These are phyloP conservation scores for Hybognathus amarus DNA, from an alignment of 2,797 vertebrate species.

Conservation along the genomic window DNA sequence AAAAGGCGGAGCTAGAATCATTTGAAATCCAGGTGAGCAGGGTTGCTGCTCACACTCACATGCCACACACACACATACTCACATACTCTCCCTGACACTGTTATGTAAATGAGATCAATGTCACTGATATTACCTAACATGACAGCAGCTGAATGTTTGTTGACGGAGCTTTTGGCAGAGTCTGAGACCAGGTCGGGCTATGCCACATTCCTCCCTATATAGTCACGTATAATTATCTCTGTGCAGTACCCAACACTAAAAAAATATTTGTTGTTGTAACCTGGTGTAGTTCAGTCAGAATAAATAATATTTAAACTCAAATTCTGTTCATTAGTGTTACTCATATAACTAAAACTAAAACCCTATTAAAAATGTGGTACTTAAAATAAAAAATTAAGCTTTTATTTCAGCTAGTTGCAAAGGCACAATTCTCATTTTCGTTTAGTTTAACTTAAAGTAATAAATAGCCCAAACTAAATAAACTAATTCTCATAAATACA, in stretches of 20 bases:
- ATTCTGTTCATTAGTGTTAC: background rate
- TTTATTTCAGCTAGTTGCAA: background rate
- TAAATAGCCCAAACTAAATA: background rate
- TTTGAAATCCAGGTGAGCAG: conserved; percentile 69
- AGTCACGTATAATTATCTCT: background rate
- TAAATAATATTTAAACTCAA: background rate
- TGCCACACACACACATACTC: background rate
- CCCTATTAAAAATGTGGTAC: background rate
- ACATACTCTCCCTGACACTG: background rate
- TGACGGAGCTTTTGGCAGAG: no score
- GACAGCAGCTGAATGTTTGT: background rate
- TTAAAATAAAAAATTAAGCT: background rate
- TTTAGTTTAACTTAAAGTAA: background rate
- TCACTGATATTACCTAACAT: background rate
- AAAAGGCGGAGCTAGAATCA: conserved; percentile 57
- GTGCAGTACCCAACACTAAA: background rate
- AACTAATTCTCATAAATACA: background rate
- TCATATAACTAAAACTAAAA: background rate
- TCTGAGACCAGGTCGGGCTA: background rate
- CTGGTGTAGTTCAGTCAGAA: background rate
- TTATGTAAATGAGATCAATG: background rate
- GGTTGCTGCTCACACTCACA: background rate
- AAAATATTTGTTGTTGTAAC: background rate
- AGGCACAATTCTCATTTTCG: background rate
- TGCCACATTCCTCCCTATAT: background rate